phyloP scores from a whole-genome alignment of 2,888 invertebrate genomes.

The Nematopogon swammerdamellus region DNA sequence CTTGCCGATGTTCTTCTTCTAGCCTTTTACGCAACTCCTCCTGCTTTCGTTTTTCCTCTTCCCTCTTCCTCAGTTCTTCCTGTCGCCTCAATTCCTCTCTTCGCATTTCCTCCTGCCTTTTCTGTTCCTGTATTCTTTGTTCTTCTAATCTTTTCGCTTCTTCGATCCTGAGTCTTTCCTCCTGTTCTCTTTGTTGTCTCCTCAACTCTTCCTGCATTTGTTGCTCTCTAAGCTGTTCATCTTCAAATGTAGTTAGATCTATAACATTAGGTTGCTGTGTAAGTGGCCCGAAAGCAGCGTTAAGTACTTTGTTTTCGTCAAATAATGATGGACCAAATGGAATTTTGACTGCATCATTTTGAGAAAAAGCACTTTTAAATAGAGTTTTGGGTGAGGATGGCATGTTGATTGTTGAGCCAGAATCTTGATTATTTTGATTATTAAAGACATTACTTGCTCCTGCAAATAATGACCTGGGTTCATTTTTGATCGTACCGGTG shows the following conservation, averaged over 20 bases:
- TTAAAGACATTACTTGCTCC: neutral
- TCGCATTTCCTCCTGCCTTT: conserved; percentile 22
- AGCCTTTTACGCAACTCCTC: conserved; percentile 20
- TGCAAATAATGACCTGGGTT: neutral
- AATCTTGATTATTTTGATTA: neutral
- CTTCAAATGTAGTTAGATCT: conserved; percentile 14
- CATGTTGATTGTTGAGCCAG: neutral
- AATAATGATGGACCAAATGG: neutral
- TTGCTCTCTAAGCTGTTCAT: conserved; percentile 12
- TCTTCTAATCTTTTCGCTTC: conserved; percentile 12
- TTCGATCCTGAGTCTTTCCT: conserved; percentile 9
- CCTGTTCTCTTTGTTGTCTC: conserved; percentile 10
- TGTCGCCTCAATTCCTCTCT: conserved; percentile 28
- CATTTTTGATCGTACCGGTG: neutral
- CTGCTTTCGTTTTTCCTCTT: conserved; percentile 11
- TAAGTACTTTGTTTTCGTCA: neutral
- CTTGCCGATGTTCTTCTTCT: conserved; percentile 28
- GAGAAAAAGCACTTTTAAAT: conserved; percentile 29
- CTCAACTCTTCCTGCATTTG: conserved; percentile 15
- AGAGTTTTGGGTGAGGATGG: conserved; percentile 31
- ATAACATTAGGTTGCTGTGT: conserved; percentile 3
- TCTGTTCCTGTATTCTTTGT: conserved; percentile 18
- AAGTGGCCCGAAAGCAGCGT: neutral
- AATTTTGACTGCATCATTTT: neutral
- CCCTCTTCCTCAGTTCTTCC: conserved; percentile 19